phyloP scores from a whole-genome alignment of 2,888 invertebrate species.

The Micoletzkya japonica region DNA sequence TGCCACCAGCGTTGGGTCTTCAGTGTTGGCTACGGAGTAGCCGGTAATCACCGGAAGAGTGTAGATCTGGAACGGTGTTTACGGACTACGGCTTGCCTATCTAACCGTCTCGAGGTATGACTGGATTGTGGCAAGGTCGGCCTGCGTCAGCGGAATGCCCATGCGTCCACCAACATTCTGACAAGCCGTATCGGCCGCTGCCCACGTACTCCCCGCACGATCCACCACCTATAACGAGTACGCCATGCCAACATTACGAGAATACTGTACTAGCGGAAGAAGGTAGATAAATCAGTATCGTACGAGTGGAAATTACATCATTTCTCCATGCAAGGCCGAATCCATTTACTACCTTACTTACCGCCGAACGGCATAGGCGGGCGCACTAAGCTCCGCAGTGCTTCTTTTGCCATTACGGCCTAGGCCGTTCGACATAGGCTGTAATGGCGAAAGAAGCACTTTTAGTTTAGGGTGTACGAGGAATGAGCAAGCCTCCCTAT shows the following conservation, averaged over 20 bases:
- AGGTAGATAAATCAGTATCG: too few relatives aligned
- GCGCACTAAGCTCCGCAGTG: too few relatives aligned
- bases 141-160: constrained; percentile 35
- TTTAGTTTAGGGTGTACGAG: too few relatives aligned
- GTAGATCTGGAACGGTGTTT: constrained; percentile 25
- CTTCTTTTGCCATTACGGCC: too few relatives aligned
- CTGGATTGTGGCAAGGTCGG: constrained; percentile 20
- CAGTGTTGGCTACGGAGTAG: constrained; percentile 45
- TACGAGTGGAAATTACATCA: too few relatives aligned
- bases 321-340: too few relatives aligned
- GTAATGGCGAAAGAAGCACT: too few relatives aligned
- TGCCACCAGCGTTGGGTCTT: constrained; percentile 36
- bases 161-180: constrained; percentile 43
- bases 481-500: too few relatives aligned
- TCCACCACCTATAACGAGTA: constrained; percentile 19
- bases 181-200: constrained; percentile 43
- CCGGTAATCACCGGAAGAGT: constrained; percentile 47
- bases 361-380: too few relatives aligned
- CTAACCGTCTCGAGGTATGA: constrained; percentile 32
- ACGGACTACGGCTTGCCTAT: neutral
- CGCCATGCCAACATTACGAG: neutral
- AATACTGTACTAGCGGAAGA: neutral
- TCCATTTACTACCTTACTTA: too few relatives aligned
- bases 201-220: constrained; percentile 35
- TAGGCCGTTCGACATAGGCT: too few relatives aligned